phyloP scores from a whole-genome alignment of 2,888 invertebrate genomes.

The Drosophila neotestacea region DNA sequence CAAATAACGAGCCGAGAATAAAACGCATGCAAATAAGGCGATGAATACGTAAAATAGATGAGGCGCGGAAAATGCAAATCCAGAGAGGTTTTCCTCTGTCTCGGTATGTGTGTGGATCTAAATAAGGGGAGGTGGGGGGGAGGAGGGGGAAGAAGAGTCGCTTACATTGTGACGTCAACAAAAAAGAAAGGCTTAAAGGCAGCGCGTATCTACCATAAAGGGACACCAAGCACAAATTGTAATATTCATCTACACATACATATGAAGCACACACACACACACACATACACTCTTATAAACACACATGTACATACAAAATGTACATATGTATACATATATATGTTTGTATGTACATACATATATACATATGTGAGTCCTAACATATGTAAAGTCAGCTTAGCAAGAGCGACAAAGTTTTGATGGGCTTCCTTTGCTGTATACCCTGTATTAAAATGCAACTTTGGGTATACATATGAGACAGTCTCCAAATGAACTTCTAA shows the following conservation, averaged over 20 bases:
- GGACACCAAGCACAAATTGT: conserved; percentile 28
- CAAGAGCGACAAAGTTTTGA: conserved; percentile 18
- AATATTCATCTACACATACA: conserved; percentile 14
- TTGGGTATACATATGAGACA: background rate
- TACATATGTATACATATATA: background rate
- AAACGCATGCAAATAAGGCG: conserved; percentile 73
- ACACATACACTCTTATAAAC: background rate
- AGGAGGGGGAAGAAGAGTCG: conserved; percentile 5
- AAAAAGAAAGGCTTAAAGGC: conserved; percentile 68
- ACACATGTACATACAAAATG: background rate
- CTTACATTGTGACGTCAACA: conserved; percentile 50
- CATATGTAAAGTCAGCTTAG: conserved; percentile 45
- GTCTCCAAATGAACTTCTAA: background rate
- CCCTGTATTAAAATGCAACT: background rate
- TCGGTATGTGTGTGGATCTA: background rate
- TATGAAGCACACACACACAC: conserved; percentile 3
- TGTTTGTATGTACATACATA: background rate
- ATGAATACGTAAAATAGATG: conserved; percentile 75
- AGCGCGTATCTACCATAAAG: conserved; percentile 42
- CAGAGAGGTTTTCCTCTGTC: background rate
- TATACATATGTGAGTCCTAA: conserved; percentile 2
- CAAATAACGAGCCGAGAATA: conserved; percentile 58
- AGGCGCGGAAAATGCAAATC: conserved; percentile 70
- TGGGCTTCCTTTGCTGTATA: conserved; percentile 12
- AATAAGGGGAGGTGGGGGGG: background rate